A percentile compares a stretch with the other conserved stretches of the same genome.
Conservation (phyloP, 2,797 vertebrate genomes). For the Sarcophilus harrisii region DNA sequence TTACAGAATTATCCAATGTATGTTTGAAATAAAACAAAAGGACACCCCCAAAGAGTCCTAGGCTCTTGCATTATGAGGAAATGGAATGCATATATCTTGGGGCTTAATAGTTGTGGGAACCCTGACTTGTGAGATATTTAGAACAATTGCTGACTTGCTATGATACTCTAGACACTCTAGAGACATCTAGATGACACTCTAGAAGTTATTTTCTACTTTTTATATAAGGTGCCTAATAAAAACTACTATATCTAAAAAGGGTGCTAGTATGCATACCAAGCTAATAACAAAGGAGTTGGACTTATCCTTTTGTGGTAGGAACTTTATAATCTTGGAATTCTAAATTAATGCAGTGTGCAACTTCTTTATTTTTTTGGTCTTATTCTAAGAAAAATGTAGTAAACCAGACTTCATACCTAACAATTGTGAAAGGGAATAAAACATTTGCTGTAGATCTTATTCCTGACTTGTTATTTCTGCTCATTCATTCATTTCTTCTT, state of each 20-base stretch:
- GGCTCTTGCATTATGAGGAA: neutral
- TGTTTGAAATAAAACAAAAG: neutral
- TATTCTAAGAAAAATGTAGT: neutral
- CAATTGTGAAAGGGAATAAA: neutral
- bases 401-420: neutral
- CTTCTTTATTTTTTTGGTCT: neutral
- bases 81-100: neutral
- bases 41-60: neutral
- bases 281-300: neutral
- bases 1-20: neutral
- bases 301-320: neutral
- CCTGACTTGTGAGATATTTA: neutral
- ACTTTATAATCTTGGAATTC: neutral
- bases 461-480: neutral
- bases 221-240: neutral
- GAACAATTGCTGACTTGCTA: neutral
- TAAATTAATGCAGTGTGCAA: neutral
- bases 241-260: neutral
- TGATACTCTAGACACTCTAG: too few relatives aligned
- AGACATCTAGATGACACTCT: too few relatives aligned
- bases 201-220: neutral
- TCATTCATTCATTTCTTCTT: neutral
- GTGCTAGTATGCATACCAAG: neutral
- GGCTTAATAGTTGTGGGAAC: neutral
- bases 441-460: neutral